These are phyloP conservation scores for Geopemphigus sp. DNA, from an alignment of 1,140 invertebrate species.

Conservation along the genomic window DNA sequence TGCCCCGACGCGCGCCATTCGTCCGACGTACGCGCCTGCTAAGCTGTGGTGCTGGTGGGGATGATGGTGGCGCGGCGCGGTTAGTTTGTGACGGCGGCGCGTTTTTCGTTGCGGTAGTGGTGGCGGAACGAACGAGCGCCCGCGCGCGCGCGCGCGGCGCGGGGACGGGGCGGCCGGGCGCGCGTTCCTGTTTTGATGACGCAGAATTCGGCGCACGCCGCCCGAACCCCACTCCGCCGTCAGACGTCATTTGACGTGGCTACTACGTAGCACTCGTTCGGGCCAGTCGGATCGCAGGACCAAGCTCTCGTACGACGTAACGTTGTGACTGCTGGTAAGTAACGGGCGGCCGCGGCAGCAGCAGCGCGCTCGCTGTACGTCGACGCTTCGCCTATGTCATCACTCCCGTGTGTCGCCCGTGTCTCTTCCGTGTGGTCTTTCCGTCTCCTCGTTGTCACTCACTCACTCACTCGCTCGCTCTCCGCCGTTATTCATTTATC, in stretches of 20 bases:
- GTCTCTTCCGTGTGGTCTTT: too few species aligned
- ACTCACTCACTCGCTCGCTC: neutral
- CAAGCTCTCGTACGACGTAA: constrained; percentile 48
- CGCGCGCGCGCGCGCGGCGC: neutral
- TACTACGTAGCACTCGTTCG: constrained; percentile 45
- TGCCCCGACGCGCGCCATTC: too few species aligned
- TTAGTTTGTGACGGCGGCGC: constrained; percentile 1
- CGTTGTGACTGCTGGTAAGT: constrained; percentile 48
- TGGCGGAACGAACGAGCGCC: neutral
- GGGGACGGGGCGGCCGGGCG: neutral
- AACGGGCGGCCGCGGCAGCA: constrained; percentile 20
- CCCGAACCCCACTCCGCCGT: constrained; percentile 41
- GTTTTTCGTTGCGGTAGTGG: constrained; percentile 12
- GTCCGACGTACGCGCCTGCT: too few species aligned
- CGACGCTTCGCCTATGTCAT: constrained; percentile 26
- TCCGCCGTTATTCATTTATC: neutral
- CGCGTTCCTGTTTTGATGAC: constrained; percentile 49
- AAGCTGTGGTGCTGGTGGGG: neutral
- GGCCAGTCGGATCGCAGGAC: constrained; percentile 48
- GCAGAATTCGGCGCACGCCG: constrained; percentile 39
- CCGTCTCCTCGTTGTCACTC: neutral
- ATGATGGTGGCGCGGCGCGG: neutral
- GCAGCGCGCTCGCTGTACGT: constrained; percentile 13
- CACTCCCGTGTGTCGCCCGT: constrained; percentile 18
- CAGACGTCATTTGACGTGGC: constrained; percentile 48